phyloP scores from a whole-genome alignment of 1,140 invertebrate species.

The Micrasema longulum region DNA sequence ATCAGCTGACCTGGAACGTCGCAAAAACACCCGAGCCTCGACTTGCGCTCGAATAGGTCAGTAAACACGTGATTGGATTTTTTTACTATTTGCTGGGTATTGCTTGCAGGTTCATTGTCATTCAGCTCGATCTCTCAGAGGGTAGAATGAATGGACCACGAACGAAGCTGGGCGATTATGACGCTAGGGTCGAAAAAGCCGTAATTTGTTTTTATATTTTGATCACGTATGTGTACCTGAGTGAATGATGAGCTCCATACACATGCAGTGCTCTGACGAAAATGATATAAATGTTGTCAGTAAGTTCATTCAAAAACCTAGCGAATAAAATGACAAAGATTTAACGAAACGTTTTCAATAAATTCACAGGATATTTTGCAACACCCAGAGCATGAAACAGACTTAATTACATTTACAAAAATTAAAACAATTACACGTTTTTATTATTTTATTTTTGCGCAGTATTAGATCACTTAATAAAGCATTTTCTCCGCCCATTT shows the following conservation, averaged over 20 bases:
- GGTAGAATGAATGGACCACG: slow-evolving; percentile 19
- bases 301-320: too few relatives aligned
- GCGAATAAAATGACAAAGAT: too few relatives aligned
- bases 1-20: too few relatives aligned
- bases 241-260: too few relatives aligned
- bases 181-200: slow-evolving; percentile 21
- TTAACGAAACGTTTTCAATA: too few relatives aligned
- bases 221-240: slow-evolving; percentile 18
- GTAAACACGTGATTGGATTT: slow-evolving; percentile 11
- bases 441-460: slow-evolving; percentile 6
- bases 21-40: slow-evolving; percentile 11
- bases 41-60: neutral
- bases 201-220: slow-evolving; percentile 36
- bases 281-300: too few relatives aligned
- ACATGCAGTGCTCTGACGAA: too few relatives aligned
- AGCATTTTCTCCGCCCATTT: slow-evolving; percentile 18
- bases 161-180: slow-evolving; percentile 25
- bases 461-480: slow-evolving; percentile 18
- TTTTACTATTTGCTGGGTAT: slow-evolving; percentile 5
- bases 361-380: too few relatives aligned
- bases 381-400: too few relatives aligned
- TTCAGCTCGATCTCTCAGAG: slow-evolving; percentile 22
- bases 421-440: neutral
- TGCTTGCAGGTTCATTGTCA: slow-evolving; percentile 26
- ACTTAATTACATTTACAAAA: neutral